These are phyloP conservation scores for Oryzias woworae DNA, from an alignment of 2,113 vertebrate species.

Conservation along the genomic window DNA sequence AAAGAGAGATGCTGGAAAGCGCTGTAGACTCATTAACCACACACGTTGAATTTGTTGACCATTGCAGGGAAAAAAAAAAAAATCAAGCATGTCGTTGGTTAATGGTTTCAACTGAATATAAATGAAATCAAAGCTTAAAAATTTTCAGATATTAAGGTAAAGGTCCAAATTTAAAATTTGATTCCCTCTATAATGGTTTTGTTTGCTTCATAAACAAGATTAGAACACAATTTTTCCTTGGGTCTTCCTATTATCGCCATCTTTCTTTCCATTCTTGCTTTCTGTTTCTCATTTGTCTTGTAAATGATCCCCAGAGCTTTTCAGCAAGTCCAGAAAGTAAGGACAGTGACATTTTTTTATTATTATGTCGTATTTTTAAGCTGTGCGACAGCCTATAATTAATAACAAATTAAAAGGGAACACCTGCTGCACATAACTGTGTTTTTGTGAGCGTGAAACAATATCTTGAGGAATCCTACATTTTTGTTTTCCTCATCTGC, in stretches of 20 bases:
- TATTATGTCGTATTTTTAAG: neutral
- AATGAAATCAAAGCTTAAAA: constrained; percentile 22
- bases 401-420: constrained; percentile 45
- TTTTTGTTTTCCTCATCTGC: constrained; percentile 19
- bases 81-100: constrained; percentile 23
- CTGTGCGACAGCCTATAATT: constrained; percentile 38
- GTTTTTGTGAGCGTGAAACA: constrained; percentile 17
- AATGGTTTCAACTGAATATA: constrained; percentile 22
- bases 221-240: constrained; percentile 22
- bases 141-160: constrained; percentile 12
- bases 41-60: constrained; percentile 38
- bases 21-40: constrained; percentile 42
- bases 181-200: constrained; percentile 11
- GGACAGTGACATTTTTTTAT: constrained; percentile 21
- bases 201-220: constrained; percentile 7
- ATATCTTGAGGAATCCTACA: constrained; percentile 15
- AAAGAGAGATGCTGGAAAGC: constrained; percentile 41
- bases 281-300: constrained; percentile 57
- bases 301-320: constrained; percentile 46
- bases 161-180: constrained; percentile 13
- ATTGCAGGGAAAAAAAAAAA: constrained; percentile 9
- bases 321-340: constrained; percentile 61
- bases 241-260: constrained; percentile 32
- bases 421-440: constrained; percentile 58
- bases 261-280: constrained; percentile 48